Conservation (phyloP, 1,140 invertebrate genomes). For the Mercenaria mercenaria region DNA sequence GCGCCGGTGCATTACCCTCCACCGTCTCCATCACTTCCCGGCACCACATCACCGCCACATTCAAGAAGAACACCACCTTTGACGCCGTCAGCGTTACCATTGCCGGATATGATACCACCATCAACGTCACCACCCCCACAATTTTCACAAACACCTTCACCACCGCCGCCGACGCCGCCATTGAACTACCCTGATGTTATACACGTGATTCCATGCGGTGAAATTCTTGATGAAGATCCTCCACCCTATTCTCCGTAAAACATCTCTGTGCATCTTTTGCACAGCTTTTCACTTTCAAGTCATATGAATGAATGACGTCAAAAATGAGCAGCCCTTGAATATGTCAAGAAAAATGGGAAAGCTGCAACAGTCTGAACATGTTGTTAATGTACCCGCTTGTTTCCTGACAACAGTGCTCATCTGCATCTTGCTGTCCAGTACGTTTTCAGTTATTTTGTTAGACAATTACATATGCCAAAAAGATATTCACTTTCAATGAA, state of each 20-base stretch:
- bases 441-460: too few relatives aligned
- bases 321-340: too few relatives aligned
- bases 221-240: conserved; percentile 6
- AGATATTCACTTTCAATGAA: too few relatives aligned
- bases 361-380: too few relatives aligned
- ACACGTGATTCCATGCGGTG: conserved; percentile 53
- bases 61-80: not conserved
- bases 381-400: too few relatives aligned
- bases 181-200: not conserved
- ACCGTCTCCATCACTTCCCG: not conserved
- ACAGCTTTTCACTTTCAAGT: too few relatives aligned
- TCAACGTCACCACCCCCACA: not conserved
- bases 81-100: not conserved
- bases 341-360: too few relatives aligned
- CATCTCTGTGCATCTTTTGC: too few relatives aligned
- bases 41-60: not conserved
- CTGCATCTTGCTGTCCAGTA: too few relatives aligned
- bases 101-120: not conserved
- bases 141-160: not conserved
- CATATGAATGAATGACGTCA: too few relatives aligned
- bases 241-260: conserved; percentile 10
- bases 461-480: too few relatives aligned
- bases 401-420: too few relatives aligned
- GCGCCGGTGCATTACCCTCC: not conserved
- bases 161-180: conserved; percentile 20